Evolutionary conservation across 2,797 vertebrate genomes (phyloP), one percentile per base, ranked within the genome.

Genomic region (Muscicapa striata): DNA sequence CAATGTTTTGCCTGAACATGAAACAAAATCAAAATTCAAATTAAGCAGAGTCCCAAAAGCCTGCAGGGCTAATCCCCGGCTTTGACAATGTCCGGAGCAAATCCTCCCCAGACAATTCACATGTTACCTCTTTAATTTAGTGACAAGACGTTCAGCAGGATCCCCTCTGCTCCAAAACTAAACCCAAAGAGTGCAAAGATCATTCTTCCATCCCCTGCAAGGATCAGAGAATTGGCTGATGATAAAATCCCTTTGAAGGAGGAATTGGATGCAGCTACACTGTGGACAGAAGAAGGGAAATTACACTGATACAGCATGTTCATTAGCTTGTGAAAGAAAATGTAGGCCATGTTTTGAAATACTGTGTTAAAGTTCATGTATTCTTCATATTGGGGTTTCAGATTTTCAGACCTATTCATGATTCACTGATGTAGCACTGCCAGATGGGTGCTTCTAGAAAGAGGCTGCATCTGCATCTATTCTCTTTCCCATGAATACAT

Each of bases 21-120:
- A 91, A 95, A 87, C 10, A 78, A 26, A 91, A 89, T 15, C 20
- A 51, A 87, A 89, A 83, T 93, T 92, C 72, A 91, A 87, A 85
- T 54, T 43, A 61, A 76, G 7, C 29, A 19, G 36, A 81, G n/a
- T 70, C 11, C 26, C 58, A 77, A n/a, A 74, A 64, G 15, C 49
- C 49, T 84, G n/a, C 14, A 84, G 79, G 41, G 9, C 43, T 93
- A 93, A 93, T 93, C 46, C 48, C 21, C 17, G 32, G 40, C 32
- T 95, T 92, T 89, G 43, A 43, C 36, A 84, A 54, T 0, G 10
- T 30, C 68, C 43, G 66, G 64, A 68, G 38, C 18, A 87, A 83
- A 83, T 83, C 61, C 4, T 4, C 20, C 36, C 36, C 26, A 43
- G 82, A 40, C 0, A 4, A 64, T 72, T 85, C 51, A 29, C 8